A percentile compares a stretch with the other conserved stretches of the same genome.
Conservation (phyloP, 2,888 invertebrate genomes). For the Spodoptera exigua region DNA sequence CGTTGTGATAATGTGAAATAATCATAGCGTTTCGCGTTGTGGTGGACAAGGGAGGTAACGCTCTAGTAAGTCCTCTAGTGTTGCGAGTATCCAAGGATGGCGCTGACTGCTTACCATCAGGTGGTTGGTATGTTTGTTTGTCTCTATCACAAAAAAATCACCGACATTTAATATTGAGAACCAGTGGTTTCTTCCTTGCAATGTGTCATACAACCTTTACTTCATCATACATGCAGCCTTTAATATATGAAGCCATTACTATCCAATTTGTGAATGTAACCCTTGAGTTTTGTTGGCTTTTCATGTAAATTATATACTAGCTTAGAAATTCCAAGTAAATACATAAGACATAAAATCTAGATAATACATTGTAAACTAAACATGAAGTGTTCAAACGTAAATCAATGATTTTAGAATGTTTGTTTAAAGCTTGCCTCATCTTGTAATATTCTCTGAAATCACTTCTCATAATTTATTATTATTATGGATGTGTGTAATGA, state of each 20-base stretch:
- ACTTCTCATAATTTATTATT: constrained; percentile 8
- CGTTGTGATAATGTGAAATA: too few relatives aligned
- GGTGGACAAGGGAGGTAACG: too few relatives aligned
- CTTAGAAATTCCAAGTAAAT: constrained; percentile 48
- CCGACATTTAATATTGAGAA: constrained; percentile 33
- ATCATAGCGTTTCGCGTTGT: too few relatives aligned
- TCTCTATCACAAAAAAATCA: too few relatives aligned
- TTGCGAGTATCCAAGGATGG: too few relatives aligned
- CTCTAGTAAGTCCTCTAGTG: too few relatives aligned
- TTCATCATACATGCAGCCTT: constrained; percentile 40
- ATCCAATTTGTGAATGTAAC: constrained; percentile 24
- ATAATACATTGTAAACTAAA: neutral
- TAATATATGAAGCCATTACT: constrained; percentile 51
- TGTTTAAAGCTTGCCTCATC: constrained; percentile 2
- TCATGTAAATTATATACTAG: constrained; percentile 31
- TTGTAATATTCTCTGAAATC: constrained; percentile 8
- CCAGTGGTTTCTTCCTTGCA: constrained; percentile 16
- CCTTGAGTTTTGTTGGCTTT: constrained; percentile 35
- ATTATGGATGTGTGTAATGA: constrained; percentile 13
- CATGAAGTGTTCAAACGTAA: constrained; percentile 13
- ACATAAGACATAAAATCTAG: constrained; percentile 37
- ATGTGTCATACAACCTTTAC: constrained; percentile 43
- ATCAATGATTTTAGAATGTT: constrained; percentile 20
- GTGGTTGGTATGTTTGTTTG: too few relatives aligned
- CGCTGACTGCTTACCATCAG: too few relatives aligned